These are phyloP conservation scores for Piliocolobus tephrosceles DNA, from an alignment of 2,113 vertebrate species.

Conservation along the genomic window DNA sequence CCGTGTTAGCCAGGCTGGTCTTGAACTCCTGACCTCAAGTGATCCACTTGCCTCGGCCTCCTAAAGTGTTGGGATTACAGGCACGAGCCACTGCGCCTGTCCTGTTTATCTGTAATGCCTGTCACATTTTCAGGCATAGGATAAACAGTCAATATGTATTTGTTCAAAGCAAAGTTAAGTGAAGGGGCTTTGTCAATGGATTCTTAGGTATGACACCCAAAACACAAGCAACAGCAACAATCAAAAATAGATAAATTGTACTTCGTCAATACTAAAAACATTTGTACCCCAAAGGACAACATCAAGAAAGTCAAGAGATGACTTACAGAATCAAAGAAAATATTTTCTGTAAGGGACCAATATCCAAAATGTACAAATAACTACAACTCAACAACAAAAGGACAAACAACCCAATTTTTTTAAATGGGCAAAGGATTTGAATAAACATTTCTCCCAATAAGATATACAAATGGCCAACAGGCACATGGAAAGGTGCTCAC, in stretches of 20 bases:
- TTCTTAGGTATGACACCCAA: background rate
- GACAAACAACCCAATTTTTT: background rate
- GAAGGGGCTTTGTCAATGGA: background rate
- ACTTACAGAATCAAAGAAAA: background rate
- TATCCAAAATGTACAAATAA: background rate
- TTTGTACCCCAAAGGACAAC: background rate
- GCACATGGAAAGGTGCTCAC: background rate
- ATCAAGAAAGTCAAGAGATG: background rate
- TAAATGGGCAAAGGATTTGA: background rate
- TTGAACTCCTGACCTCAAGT: background rate
- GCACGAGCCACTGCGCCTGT: rapidly evolving
- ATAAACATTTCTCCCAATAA: background rate
- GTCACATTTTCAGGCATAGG: background rate
- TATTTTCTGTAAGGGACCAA: background rate
- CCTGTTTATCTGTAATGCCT: background rate
- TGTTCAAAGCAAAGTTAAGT: background rate
- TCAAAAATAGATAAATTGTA: background rate
- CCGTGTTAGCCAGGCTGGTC: background rate
- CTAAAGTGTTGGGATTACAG: background rate
- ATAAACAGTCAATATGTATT: background rate
- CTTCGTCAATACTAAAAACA: background rate
- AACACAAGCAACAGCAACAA: background rate
- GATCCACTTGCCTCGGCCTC: background rate
- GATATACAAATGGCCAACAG: background rate
- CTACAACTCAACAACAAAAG: background rate